These are phyloP conservation scores for Empis livida DNA, from an alignment of 2,888 invertebrate species.

Conservation along the genomic window DNA sequence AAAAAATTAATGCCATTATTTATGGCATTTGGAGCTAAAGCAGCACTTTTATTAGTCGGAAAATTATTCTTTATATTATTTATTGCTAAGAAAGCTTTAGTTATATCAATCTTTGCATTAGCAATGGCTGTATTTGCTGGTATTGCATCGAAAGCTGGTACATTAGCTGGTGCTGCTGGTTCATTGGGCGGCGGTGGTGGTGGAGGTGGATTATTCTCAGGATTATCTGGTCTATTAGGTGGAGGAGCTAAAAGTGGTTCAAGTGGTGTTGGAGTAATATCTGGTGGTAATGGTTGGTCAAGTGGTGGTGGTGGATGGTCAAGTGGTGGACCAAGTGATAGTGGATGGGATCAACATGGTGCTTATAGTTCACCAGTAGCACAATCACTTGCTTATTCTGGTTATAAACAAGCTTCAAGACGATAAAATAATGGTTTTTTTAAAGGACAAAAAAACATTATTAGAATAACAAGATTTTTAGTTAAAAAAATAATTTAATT, in stretches of 20 bases:
- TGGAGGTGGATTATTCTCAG: slow-evolving; percentile 19
- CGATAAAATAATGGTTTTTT: not conserved
- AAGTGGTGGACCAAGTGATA: slow-evolving; percentile 17
- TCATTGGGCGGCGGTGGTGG: slow-evolving; percentile 19
- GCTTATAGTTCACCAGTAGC: slow-evolving; percentile 40
- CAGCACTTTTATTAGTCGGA: slow-evolving; percentile 41
- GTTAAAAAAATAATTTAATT: no score
- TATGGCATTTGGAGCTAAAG: slow-evolving; percentile 45
- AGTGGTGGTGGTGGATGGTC: slow-evolving; percentile 18
- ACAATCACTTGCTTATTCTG: slow-evolving; percentile 40
- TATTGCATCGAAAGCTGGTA: slow-evolving; percentile 25
- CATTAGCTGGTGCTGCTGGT: slow-evolving; percentile 21
- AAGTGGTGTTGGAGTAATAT: slow-evolving; percentile 25
- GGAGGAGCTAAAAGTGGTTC: slow-evolving; percentile 18
- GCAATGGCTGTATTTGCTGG: slow-evolving; percentile 43
- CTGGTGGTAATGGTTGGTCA: slow-evolving; percentile 24
- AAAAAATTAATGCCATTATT: slow-evolving; percentile 44
- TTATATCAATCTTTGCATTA: slow-evolving; percentile 45
- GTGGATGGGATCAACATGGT: slow-evolving; percentile 37
- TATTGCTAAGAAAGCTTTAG: slow-evolving; percentile 50
- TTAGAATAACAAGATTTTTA: no score
- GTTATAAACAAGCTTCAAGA: slow-evolving; percentile 31
- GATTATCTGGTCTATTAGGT: slow-evolving; percentile 22
- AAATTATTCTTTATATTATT: slow-evolving; percentile 44
- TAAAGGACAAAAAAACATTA: no score